Percentiles rank a stretch among this genome's conserved stretches.
Conservation (phyloP, 2,888 invertebrate genomes). For the Drosophila pseudotalamancana region DNA sequence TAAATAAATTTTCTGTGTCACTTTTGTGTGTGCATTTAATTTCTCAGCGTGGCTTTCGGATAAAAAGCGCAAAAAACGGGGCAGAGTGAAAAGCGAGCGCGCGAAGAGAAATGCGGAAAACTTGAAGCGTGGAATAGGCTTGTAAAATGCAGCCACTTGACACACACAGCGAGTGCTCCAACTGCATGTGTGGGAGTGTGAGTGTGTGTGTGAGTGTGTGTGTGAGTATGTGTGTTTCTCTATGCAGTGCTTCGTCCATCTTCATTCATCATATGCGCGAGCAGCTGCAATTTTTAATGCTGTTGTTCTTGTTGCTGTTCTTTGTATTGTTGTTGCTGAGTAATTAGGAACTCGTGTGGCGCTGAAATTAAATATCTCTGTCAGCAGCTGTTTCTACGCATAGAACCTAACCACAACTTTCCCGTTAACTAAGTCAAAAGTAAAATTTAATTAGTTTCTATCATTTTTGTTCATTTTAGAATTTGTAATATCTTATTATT, state of each 20-base stretch:
- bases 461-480: too few species aligned
- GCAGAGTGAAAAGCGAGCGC: constrained; percentile 1
- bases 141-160: constrained; percentile 70
- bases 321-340: too few species aligned
- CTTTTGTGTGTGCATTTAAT: constrained; percentile 70
- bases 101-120: constrained; percentile 32
- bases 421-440: too few species aligned
- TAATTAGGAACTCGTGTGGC: constrained; percentile 43
- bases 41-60: constrained; percentile 62
- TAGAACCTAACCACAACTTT: too few species aligned
- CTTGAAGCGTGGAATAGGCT: constrained; percentile 42
- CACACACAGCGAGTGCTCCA: constrained; percentile 24
- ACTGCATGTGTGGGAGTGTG: constrained; percentile 2
- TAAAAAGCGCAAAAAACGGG: constrained; percentile 18
- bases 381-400: constrained; percentile 12
- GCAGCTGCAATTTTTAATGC: constrained; percentile 16
- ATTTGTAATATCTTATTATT: too few species aligned
- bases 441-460: too few species aligned
- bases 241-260: constrained; percentile 36
- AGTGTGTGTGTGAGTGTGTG: constrained; percentile 1
- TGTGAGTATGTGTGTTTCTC: constrained; percentile 3
- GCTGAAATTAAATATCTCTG: constrained; percentile 26
- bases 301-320: constrained; percentile 11
- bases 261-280: constrained; percentile 56
- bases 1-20: constrained; percentile 68